These are phyloP conservation scores for Melipona quadrifasciata DNA, from an alignment of 1,140 invertebrate species.

Conservation along the genomic window DNA sequence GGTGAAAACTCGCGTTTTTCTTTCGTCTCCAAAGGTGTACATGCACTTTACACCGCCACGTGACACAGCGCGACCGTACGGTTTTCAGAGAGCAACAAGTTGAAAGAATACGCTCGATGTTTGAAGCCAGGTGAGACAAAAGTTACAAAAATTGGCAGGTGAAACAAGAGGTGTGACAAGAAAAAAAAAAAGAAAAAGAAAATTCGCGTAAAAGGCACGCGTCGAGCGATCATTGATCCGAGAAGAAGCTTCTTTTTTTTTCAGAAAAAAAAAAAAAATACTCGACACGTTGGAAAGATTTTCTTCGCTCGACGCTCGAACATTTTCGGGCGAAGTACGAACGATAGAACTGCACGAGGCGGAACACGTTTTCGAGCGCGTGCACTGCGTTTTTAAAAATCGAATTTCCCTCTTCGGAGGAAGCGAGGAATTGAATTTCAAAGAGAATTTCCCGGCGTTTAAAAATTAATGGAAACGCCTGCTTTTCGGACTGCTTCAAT, in stretches of 20 bases:
- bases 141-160: not conserved
- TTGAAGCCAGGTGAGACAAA: not conserved
- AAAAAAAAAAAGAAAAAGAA: no score
- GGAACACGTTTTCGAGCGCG: not conserved
- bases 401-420: not conserved
- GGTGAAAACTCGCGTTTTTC: not conserved
- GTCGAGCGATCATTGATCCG: constrained; percentile 42
- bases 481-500: not conserved
- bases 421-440: no score
- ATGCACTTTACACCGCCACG: not conserved
- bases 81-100: not conserved
- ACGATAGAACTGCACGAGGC: not conserved
- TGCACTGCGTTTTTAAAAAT: not conserved
- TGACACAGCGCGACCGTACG: not conserved
- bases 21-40: not conserved
- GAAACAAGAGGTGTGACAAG: no score
- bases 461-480: no score
- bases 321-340: not conserved
- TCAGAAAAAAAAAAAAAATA: not conserved
- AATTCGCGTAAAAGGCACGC: constrained; percentile 16
- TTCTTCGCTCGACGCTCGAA: not conserved
- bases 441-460: no score
- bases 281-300: not conserved
- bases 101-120: not conserved
- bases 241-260: not conserved